phyloP scores from a whole-genome alignment of 2,797 vertebrate genomes.

The Diplodus sargus region DNA sequence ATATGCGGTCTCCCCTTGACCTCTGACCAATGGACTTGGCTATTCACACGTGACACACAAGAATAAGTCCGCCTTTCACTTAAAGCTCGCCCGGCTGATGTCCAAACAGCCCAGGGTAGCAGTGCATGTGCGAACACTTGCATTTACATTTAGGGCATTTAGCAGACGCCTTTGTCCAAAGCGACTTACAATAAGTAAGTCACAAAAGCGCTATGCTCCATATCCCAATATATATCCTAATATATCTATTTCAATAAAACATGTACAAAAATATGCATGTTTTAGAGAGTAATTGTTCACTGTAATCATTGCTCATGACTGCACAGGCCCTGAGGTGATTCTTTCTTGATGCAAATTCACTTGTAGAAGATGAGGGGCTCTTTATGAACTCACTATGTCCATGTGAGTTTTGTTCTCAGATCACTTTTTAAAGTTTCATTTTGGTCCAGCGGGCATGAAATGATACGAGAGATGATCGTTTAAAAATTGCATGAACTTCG shows the following conservation, averaged over 20 bases:
- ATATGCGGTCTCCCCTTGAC: no score
- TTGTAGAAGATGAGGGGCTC: background rate
- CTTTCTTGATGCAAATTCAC: background rate
- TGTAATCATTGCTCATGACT: background rate
- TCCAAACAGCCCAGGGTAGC: no score
- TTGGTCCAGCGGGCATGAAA: background rate
- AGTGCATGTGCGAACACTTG: no score
- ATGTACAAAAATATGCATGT: background rate
- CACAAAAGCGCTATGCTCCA: no score
- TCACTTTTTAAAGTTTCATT: conserved; percentile 3
- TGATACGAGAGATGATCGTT: background rate
- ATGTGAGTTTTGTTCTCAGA: background rate
- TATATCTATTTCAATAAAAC: background rate
- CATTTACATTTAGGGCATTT: no score
- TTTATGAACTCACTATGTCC: background rate
- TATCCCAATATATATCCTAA: no score
- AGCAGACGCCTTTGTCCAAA: no score
- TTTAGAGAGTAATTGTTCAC: background rate
- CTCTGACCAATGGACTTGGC: no score
- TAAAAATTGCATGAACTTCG: conserved; percentile 9
- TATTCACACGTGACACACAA: no score
- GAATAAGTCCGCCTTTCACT: no score
- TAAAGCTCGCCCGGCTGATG: no score
- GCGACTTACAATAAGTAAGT: no score
- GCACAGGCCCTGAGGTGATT: background rate